Conservation (phyloP, 2,797 vertebrate genomes). For the Gobio occitaniae region DNA sequence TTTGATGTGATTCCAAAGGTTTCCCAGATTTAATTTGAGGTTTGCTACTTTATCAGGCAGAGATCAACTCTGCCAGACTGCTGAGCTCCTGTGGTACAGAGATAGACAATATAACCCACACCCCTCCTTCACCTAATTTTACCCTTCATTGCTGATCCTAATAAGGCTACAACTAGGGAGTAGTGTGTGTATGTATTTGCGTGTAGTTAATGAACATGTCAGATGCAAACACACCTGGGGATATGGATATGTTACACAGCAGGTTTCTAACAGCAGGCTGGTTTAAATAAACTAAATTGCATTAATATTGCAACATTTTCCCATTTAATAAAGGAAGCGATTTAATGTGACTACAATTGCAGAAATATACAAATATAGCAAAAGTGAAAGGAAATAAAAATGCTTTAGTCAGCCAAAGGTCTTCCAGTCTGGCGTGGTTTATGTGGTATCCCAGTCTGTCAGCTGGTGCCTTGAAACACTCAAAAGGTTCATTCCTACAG, state of each 20-base stretch:
- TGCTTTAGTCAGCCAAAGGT: background rate
- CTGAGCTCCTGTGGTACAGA: conserved; percentile 1
- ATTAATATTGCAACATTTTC: conserved; percentile 28
- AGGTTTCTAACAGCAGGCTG: background rate
- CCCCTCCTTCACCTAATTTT: background rate
- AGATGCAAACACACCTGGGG: conserved; percentile 37
- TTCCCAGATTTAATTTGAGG: background rate
- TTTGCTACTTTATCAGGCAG: background rate
- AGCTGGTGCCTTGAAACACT: background rate
- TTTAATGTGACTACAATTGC: background rate
- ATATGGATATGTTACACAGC: conserved; percentile 2
- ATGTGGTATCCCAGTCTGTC: background rate
- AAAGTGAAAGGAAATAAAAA: background rate
- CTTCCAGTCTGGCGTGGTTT: background rate
- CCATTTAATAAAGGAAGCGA: background rate
- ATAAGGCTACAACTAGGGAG: conserved; percentile 12
- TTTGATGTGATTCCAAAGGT: background rate
- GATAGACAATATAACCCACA: conserved; percentile 3
- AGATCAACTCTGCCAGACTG: background rate
- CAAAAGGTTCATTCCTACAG: background rate
- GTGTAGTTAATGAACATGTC: conserved; percentile 39
- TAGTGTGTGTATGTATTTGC: conserved; percentile 16
- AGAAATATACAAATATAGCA: background rate
- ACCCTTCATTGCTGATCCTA: conserved; percentile 42
- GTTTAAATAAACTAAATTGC: conserved; percentile 2